Evolutionary conservation across 1,140 invertebrate genomes (phyloP).

Genomic region (Caenorhabditis tropicalis): DNA sequence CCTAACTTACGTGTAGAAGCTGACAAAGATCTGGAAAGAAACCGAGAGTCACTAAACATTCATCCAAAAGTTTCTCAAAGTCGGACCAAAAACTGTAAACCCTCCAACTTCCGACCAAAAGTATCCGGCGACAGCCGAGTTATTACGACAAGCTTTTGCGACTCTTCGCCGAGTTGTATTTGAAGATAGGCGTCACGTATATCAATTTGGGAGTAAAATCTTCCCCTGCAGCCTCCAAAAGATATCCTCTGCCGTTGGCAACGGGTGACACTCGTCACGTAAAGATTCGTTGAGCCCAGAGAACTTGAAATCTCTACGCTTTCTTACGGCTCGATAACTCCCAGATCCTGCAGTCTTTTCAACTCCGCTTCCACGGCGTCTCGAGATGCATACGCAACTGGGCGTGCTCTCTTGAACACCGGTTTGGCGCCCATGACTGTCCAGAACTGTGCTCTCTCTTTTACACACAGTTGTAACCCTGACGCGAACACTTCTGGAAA

Average conservation of each 20-base stretch:
- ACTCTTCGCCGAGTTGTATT: slow-evolving; percentile 59
- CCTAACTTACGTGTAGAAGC: too few species aligned
- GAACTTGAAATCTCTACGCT: slow-evolving; percentile 72
- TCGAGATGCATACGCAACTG: slow-evolving; percentile 32
- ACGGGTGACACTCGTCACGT: slow-evolving; percentile 58
- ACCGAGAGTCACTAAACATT: too few species aligned
- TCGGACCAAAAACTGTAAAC: too few species aligned
- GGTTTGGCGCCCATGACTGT: neutral
- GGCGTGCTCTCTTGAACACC: slow-evolving; percentile 42
- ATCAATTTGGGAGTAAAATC: slow-evolving; percentile 69
- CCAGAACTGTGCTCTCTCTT: neutral
- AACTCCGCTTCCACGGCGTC: slow-evolving; percentile 16
- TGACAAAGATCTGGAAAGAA: too few species aligned
- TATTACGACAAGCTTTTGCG: slow-evolving; percentile 58
- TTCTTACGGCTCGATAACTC: slow-evolving; percentile 70
- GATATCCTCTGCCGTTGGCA: slow-evolving; percentile 67
- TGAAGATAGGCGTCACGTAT: slow-evolving; percentile 62
- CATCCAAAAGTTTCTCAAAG: too few species aligned
- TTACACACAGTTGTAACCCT: neutral
- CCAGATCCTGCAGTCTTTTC: slow-evolving; percentile 60
- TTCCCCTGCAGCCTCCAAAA: slow-evolving; percentile 59
- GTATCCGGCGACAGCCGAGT: too few species aligned
- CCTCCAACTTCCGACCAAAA: too few species aligned
- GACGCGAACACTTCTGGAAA: neutral
- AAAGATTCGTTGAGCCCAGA: slow-evolving; percentile 63